These are phyloP conservation scores for Chionoecetes opilio DNA, from an alignment of 1,140 invertebrate species.

Conservation along the genomic window DNA sequence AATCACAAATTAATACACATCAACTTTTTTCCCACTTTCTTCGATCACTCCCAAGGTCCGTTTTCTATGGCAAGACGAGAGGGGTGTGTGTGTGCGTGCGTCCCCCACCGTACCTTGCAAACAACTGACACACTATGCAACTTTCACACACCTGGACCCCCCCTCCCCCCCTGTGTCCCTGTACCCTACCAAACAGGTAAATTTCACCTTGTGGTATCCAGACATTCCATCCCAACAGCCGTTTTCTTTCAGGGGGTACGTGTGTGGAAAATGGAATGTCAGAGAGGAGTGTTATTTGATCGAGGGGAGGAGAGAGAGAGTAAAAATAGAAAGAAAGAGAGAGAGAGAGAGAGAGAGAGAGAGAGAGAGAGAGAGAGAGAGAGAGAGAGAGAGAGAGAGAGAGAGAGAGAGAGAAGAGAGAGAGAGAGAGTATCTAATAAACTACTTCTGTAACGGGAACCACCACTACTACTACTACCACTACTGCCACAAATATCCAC, in stretches of 20 bases:
- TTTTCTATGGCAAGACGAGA: background rate
- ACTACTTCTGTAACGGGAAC: background rate
- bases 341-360: background rate
- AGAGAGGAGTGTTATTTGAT: background rate
- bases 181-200: background rate
- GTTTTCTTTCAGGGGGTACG: background rate
- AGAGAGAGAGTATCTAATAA: background rate
- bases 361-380: background rate
- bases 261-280: background rate
- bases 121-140: background rate
- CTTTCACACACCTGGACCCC: background rate
- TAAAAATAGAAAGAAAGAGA: too few relatives aligned
- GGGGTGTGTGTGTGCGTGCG: background rate
- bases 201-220: background rate
- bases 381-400: background rate
- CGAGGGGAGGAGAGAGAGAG: background rate
- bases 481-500: conserved; percentile 21
- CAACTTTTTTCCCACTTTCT: background rate
- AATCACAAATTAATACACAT: background rate
- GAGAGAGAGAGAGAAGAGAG: background rate
- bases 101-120: background rate
- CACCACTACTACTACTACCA: background rate
- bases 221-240: background rate
- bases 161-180: background rate
- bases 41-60: background rate